Percentiles rank a stretch among this genome's conserved stretches.
Conservation (phyloP, 2,113 vertebrate species). For the Paraplagusia blochii region DNA sequence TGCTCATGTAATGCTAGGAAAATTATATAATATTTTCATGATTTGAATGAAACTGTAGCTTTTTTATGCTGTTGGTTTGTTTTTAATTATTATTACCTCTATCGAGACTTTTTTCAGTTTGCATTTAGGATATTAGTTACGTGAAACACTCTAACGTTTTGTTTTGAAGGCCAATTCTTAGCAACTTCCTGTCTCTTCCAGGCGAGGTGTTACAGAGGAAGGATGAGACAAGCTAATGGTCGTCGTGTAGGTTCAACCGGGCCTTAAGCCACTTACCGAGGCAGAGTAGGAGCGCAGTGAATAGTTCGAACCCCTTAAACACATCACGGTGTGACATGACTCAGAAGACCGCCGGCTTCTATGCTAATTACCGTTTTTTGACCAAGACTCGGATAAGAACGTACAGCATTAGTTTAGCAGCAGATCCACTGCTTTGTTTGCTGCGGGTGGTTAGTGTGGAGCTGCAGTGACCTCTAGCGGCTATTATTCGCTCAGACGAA, state of each 20-base stretch:
- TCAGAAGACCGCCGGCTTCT: neutral
- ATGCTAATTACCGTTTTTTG: slow-evolving; percentile 1
- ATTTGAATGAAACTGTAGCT: too few relatives aligned
- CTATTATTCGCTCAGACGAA: neutral
- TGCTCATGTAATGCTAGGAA: too few relatives aligned
- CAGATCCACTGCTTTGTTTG: neutral
- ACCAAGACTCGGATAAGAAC: neutral
- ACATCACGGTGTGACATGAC: slow-evolving; percentile 24
- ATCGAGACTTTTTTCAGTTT: too few relatives aligned
- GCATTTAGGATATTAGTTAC: too few relatives aligned
- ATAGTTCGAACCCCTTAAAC: slow-evolving; percentile 25
- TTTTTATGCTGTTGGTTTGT: too few relatives aligned
- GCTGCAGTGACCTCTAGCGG: slow-evolving; percentile 47
- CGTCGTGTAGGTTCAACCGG: neutral
- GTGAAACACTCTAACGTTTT: neutral
- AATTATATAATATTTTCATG: neutral
- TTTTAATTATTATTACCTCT: too few relatives aligned
- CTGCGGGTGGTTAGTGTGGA: neutral
- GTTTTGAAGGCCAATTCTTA: slow-evolving; percentile 7
- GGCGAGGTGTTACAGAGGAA: slow-evolving; percentile 1
- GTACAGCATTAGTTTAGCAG: slow-evolving; percentile 9
- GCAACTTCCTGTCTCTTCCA: slow-evolving; percentile 1
- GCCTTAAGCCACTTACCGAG: slow-evolving; percentile 46
- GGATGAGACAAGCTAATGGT: slow-evolving; percentile 20
- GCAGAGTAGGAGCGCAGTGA: slow-evolving; percentile 37